A percentile compares a stretch with the other conserved stretches of the same genome.
These are phyloP conservation scores for Acropora tenuis DNA, from an alignment of 64 coral and sea anemone genomes.

Conservation along the genomic window DNA sequence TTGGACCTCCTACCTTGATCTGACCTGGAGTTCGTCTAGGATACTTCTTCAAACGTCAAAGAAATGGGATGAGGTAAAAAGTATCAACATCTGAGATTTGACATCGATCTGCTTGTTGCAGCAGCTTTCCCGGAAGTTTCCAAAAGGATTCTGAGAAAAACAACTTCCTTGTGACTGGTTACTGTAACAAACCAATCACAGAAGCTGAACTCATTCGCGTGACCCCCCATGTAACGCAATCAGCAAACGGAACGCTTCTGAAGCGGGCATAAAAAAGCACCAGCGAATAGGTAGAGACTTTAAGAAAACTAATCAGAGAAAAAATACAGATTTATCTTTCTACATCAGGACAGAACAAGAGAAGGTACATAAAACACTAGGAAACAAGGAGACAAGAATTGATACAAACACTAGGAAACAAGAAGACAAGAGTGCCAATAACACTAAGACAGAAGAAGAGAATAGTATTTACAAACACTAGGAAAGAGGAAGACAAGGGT, in stretches of 20 bases:
- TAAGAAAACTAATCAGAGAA: background rate
- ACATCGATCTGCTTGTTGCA: background rate
- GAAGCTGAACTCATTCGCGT: background rate
- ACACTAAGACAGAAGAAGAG: no score
- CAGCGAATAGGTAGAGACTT: background rate
- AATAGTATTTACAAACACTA: no score
- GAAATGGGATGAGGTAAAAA: conserved; percentile 5
- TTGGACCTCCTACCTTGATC: background rate
- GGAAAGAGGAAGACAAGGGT: no score
- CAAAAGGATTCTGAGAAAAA: no score
- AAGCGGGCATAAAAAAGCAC: background rate
- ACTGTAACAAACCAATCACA: background rate
- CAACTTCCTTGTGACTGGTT: background rate
- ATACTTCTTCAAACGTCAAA: background rate
- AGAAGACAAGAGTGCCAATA: no score
- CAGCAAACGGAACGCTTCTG: background rate
- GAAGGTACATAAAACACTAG: no score
- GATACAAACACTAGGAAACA: no score
- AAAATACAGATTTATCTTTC: background rate
- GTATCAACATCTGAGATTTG: background rate
- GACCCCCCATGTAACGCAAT: background rate
- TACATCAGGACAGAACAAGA: background rate
- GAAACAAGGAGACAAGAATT: no score
- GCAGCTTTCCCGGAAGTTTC: no score
- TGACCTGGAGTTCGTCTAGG: background rate